phyloP scores from a whole-genome alignment of 2,113 vertebrate genomes.

The Ageneiosus marmoratus region DNA sequence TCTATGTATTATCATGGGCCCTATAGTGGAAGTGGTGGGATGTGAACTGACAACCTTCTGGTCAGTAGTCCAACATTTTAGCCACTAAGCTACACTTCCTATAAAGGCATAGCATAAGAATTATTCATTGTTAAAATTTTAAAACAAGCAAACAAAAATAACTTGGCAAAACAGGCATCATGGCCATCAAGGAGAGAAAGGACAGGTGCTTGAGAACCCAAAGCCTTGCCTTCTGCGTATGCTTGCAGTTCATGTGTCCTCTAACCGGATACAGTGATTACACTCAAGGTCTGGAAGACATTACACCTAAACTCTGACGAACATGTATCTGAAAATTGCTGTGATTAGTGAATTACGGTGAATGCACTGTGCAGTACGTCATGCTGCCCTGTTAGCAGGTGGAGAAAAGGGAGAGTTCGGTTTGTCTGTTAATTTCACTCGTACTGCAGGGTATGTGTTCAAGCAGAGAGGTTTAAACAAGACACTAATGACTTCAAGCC shows the following conservation, averaged over 20 bases:
- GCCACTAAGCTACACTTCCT: too few species aligned
- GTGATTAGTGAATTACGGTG: neutral
- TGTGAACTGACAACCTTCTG: too few species aligned
- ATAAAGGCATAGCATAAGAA: too few species aligned
- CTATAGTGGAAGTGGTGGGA: too few species aligned
- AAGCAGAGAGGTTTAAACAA: slow-evolving; percentile 1
- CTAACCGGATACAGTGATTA: neutral
- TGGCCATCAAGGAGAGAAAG: too few species aligned
- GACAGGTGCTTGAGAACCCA: too few species aligned
- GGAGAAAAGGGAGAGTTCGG: neutral
- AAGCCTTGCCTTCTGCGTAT: too few species aligned
- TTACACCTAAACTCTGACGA: neutral
- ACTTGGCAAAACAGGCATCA: too few species aligned
- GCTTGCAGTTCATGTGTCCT: neutral
- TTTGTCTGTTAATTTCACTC: slow-evolving; percentile 17
- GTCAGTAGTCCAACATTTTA: too few species aligned
- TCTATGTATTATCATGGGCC: too few species aligned
- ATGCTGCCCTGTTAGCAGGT: slow-evolving; percentile 16
- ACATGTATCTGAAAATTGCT: neutral
- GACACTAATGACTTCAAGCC: slow-evolving; percentile 35
- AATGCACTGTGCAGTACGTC: neutral
- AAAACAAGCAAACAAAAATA: too few species aligned
- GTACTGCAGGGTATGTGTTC: neutral
- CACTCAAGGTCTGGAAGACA: neutral
- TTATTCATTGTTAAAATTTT: too few species aligned